Evolutionary conservation across 1,140 invertebrate species (phyloP).

Genomic region (Hermatobates lingyangjiaoensis): DNA sequence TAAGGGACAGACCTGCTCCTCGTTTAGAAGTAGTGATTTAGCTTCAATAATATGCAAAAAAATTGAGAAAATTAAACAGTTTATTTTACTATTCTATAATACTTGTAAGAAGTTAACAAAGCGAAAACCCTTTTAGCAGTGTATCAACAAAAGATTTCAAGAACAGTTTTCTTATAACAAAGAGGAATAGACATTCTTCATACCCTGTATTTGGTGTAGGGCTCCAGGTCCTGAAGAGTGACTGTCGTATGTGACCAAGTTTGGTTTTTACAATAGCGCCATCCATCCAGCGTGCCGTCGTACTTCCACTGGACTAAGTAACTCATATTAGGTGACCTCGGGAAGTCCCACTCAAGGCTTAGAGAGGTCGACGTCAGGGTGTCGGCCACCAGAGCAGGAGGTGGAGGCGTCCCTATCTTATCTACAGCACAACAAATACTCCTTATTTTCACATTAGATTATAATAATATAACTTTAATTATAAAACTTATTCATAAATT

Average conservation of each 20-base stretch:
- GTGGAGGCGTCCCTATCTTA: constrained; percentile 42
- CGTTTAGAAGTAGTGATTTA: too few species aligned
- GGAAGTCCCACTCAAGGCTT: constrained; percentile 55
- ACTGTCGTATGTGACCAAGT: constrained; percentile 43
- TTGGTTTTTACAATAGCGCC: constrained; percentile 54
- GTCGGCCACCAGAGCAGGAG: constrained; percentile 55
- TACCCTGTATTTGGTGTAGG: constrained; percentile 77
- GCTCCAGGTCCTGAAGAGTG: constrained; percentile 53
- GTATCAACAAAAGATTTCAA: too few species aligned
- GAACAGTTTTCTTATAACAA: too few species aligned
- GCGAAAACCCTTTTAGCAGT: not conserved
- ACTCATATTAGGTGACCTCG: constrained; percentile 31
- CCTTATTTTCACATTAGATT: not conserved
- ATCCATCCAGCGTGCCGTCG: constrained; percentile 39
- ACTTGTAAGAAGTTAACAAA: not conserved
- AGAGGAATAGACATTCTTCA: constrained; percentile 20
- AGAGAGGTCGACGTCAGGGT: constrained; percentile 52
- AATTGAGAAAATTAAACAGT: too few species aligned
- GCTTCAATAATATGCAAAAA: too few species aligned
- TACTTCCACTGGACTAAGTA: constrained; percentile 60
- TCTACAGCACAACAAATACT: constrained; percentile 26
- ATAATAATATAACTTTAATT: not conserved
- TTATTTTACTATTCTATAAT: too few species aligned
- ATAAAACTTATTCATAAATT: not conserved
- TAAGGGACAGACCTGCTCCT: too few species aligned